Evolutionary conservation across 2,888 invertebrate species (phyloP).

Genomic region (Imbricaverruca yamaguchii): DNA sequence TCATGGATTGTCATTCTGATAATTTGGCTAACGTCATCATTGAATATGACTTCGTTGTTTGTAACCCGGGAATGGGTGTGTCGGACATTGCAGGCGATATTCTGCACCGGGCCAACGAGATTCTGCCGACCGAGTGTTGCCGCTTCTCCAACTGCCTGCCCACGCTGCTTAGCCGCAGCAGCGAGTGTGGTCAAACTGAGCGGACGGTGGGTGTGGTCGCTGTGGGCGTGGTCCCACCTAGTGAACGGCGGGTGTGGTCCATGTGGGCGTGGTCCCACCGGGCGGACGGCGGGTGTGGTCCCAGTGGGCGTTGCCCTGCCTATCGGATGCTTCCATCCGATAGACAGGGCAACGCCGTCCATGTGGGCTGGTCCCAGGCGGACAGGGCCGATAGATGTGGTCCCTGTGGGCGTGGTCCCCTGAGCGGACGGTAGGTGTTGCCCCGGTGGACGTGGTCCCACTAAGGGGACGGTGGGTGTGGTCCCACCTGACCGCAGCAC

Average conservation of each 20-base stretch:
- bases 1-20: too few species aligned
- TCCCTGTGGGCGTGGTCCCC: too few species aligned
- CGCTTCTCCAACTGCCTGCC: constrained; percentile 32
- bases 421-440: too few species aligned
- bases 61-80: too few species aligned
- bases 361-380: not conserved
- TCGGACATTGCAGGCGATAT: constrained; percentile 57
- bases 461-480: too few species aligned
- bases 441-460: too few species aligned
- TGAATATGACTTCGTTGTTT: too few species aligned
- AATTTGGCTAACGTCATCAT: too few species aligned
- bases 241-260: not conserved
- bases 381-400: not conserved
- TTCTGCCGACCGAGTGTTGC: constrained; percentile 55
- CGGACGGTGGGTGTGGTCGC: not conserved
- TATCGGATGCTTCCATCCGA: too few species aligned
- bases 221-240: not conserved
- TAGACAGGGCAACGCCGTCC: too few species aligned
- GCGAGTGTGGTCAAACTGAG: not conserved
- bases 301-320: too few species aligned
- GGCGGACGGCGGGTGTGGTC: not conserved
- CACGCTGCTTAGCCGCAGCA: not conserved
- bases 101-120: constrained; percentile 72
- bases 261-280: not conserved
- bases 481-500: too few species aligned